Conservation (phyloP, 2,888 invertebrate species). For the Byasa hedistus region DNA sequence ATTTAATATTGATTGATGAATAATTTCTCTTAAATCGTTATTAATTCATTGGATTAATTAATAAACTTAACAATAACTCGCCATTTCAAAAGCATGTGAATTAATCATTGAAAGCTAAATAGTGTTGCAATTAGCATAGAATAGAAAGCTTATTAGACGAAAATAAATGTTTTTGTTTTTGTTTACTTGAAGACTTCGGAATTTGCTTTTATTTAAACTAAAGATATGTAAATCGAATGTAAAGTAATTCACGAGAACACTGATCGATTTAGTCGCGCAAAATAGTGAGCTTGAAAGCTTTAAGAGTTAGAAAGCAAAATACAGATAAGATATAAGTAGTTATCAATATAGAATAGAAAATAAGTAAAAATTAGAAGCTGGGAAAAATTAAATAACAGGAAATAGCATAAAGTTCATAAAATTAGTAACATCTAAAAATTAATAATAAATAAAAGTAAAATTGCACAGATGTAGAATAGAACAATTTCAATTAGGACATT, state of each 20-base stretch:
- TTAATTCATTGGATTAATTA: background rate
- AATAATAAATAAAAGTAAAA: background rate
- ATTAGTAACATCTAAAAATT: background rate
- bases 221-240: slow-evolving; percentile 41
- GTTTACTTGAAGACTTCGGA: slow-evolving; percentile 32
- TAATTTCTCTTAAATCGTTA: background rate
- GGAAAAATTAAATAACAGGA: background rate
- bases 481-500: background rate
- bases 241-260: slow-evolving; percentile 47
- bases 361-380: background rate
- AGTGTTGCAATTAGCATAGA: slow-evolving; percentile 60
- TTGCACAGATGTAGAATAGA: background rate
- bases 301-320: slow-evolving; percentile 8
- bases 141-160: slow-evolving; percentile 56
- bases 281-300: slow-evolving; percentile 13
- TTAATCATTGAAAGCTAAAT: slow-evolving; percentile 51
- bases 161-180: slow-evolving; percentile 33
- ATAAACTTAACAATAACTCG: slow-evolving; percentile 16
- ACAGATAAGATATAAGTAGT: slow-evolving; percentile 5
- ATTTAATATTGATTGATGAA: background rate
- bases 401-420: background rate
- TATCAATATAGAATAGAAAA: background rate
- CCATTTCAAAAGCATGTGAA: slow-evolving; percentile 48
- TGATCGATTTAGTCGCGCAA: slow-evolving; percentile 25
- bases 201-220: slow-evolving; percentile 50